Conservation (phyloP, 2,113 vertebrate genomes). For the Callopanchax toddi region DNA sequence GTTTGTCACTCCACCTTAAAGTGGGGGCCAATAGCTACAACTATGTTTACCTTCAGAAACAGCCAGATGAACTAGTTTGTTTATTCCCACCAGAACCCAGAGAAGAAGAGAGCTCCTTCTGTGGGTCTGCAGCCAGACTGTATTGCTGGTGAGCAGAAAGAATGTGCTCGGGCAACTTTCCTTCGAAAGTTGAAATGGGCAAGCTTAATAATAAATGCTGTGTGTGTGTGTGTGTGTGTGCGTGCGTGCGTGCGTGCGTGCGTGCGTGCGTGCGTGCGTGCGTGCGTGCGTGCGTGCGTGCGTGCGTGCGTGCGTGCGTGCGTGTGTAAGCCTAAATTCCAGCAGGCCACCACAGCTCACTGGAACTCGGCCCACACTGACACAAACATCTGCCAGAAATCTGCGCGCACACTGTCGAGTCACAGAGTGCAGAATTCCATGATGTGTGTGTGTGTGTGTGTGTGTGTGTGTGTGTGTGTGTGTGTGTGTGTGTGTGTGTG, state of each 20-base stretch:
- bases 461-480: too few species aligned
- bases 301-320: too few species aligned
- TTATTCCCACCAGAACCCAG: background rate
- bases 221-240: constrained; percentile 32
- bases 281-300: too few species aligned
- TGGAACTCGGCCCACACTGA: constrained; percentile 62
- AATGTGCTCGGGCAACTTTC: too few species aligned
- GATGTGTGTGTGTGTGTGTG: constrained; percentile 10
- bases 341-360: constrained; percentile 52
- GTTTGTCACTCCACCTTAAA: background rate
- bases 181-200: constrained; percentile 34
- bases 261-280: too few species aligned
- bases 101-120: too few species aligned
- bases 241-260: too few species aligned
- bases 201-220: constrained; percentile 39
- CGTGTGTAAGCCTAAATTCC: constrained; percentile 57
- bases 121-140: too few species aligned
- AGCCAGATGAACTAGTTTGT: background rate
- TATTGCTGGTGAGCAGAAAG: too few species aligned
- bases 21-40: constrained; percentile 2
- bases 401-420: constrained; percentile 29
- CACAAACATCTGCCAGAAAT: constrained; percentile 59
- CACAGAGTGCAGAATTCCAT: constrained; percentile 32
- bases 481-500: too few species aligned
- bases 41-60: constrained; percentile 12